phyloP scores from a whole-genome alignment of 1,140 invertebrate genomes.

The Papilio dardanus region DNA sequence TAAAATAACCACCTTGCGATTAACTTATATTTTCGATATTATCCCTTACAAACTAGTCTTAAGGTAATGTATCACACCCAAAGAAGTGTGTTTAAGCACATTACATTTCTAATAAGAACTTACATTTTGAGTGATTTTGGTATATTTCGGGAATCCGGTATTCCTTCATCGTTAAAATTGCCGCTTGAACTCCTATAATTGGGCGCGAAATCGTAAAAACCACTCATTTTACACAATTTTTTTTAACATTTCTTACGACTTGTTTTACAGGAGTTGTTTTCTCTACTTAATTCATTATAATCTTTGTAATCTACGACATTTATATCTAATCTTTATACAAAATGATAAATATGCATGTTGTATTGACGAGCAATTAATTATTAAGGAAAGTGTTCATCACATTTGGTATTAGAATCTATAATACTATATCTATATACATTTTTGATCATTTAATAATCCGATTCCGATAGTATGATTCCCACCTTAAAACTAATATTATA shows the following conservation, averaged over 20 bases:
- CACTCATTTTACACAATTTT: conserved; percentile 5
- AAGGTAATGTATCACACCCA: no score
- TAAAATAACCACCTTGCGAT: background rate
- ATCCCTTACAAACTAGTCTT: no score
- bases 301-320: conserved; percentile 12
- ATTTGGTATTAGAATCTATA: no score
- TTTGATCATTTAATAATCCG: no score
- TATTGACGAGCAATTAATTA: background rate
- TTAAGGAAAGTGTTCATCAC: background rate
- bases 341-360: background rate
- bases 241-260: background rate
- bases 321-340: background rate
- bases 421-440: no score
- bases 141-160: background rate
- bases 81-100: no score
- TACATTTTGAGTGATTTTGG: background rate
- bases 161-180: background rate
- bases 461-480: no score
- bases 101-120: no score
- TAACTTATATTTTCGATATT: no score
- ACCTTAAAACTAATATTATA: no score
- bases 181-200: background rate
- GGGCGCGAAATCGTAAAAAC: background rate
- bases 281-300: background rate
- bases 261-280: background rate